phyloP scores from a whole-genome alignment of 2,113 vertebrate genomes.

The Sylvia atricapilla region DNA sequence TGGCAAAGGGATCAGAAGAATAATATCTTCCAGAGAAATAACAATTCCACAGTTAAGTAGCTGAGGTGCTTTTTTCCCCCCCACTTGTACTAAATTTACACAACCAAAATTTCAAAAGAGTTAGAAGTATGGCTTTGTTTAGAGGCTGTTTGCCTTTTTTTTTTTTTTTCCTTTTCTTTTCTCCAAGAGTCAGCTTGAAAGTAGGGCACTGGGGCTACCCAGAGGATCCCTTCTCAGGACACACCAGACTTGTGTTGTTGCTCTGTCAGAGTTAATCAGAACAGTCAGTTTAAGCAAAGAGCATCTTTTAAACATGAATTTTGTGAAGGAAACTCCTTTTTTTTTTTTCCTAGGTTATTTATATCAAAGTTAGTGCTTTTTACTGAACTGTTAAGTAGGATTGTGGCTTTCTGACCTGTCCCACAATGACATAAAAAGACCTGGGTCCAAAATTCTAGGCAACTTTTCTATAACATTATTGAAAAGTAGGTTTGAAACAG shows the following conservation, averaged over 20 bases:
- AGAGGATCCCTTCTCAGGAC: background rate
- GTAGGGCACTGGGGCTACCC: background rate
- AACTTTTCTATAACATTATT: background rate
- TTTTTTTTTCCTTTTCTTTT: background rate
- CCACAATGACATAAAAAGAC: background rate
- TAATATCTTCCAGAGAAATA: background rate
- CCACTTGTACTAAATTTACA: background rate
- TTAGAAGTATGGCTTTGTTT: background rate
- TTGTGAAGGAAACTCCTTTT: background rate
- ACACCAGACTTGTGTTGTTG: background rate
- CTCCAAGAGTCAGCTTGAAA: background rate
- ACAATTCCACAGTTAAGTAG: background rate
- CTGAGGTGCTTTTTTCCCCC: fast-evolving
- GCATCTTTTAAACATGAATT: background rate
- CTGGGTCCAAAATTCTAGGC: background rate
- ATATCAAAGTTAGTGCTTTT: background rate
- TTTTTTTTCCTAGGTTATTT: background rate
- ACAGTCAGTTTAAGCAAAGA: background rate
- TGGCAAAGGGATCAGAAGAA: slow-evolving; percentile 9
- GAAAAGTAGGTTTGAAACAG: background rate
- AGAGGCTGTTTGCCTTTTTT: background rate
- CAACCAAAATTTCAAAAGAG: background rate
- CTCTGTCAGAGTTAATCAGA: background rate
- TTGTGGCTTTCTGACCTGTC: background rate
- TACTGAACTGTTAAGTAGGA: background rate